Evolutionary conservation across 2,797 vertebrate species (phyloP).

Genomic region (Cottoperca gobio): DNA sequence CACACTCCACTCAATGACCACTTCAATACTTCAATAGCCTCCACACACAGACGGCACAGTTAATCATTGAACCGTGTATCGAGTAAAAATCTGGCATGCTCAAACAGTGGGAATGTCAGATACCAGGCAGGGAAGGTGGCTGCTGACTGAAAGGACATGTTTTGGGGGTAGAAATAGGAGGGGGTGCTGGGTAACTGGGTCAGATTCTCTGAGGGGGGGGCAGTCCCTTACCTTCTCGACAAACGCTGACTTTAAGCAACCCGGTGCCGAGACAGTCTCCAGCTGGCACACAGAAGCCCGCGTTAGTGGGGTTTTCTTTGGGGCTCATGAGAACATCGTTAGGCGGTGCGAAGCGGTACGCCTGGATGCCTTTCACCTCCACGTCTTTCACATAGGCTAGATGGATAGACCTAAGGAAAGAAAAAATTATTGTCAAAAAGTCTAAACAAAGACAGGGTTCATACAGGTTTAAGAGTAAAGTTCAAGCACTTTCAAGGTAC

Average conservation of each 20-base stretch:
- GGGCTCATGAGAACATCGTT: slow-evolving; percentile 84
- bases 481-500: no score
- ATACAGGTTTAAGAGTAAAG: no score
- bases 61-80: slow-evolving; percentile 74
- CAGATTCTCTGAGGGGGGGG: slow-evolving; percentile 6
- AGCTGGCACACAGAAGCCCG: slow-evolving; percentile 87
- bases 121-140: slow-evolving; percentile 14
- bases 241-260: slow-evolving; percentile 89
- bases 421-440: no score
- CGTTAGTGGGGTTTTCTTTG: slow-evolving; percentile 82
- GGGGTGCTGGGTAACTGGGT: slow-evolving; percentile 48
- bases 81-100: slow-evolving; percentile 59
- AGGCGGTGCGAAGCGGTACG: slow-evolving; percentile 86
- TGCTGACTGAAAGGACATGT: slow-evolving; percentile 27
- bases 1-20: slow-evolving; percentile 46
- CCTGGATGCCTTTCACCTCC: slow-evolving; percentile 87
- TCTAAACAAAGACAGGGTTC: no score
- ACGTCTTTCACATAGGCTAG: slow-evolving; percentile 83
- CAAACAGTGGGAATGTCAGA: slow-evolving; percentile 64
- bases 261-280: slow-evolving; percentile 86
- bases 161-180: neutral
- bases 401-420: slow-evolving; percentile 83
- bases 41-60: slow-evolving; percentile 47
- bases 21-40: slow-evolving; percentile 51
- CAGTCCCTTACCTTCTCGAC: slow-evolving; percentile 81